Evolutionary conservation across 35 echinoderm and acorn worm species (phyloP).

Genomic region (Apostichopus parvimensis): DNA sequence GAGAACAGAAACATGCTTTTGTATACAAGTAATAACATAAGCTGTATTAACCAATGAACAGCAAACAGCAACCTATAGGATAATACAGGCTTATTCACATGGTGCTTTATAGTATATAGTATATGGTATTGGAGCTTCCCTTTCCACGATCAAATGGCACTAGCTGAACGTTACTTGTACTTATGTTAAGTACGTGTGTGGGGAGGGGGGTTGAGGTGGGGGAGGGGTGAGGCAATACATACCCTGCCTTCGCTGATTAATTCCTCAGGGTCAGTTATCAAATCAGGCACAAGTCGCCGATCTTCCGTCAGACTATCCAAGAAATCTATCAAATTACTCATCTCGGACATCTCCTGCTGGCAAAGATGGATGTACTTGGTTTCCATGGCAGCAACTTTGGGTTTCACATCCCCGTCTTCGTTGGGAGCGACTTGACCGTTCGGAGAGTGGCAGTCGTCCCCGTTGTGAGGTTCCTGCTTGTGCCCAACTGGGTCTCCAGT

Average conservation of each 20-base stretch:
- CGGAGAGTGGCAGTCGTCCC: neutral
- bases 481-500: neutral
- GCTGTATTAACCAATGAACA: too few species aligned
- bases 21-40: too few species aligned
- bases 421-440: conserved; percentile 7
- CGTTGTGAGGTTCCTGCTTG: conserved; percentile 25
- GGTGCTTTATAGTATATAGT: too few species aligned
- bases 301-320: conserved; percentile 67
- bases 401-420: conserved; percentile 19
- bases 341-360: conserved; percentile 67
- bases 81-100: too few species aligned
- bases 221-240: neutral
- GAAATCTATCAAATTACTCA: conserved; percentile 57
- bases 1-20: too few species aligned
- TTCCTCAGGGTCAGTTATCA: conserved; percentile 80
- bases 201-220: too few species aligned
- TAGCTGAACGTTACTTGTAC: too few species aligned
- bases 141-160: too few species aligned
- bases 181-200: too few species aligned
- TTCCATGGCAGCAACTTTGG: neutral
- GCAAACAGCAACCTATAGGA: too few species aligned
- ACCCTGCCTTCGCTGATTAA: conserved; percentile 84
- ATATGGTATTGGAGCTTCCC: too few species aligned
- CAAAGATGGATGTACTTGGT: conserved; percentile 67
- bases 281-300: conserved; percentile 76